A percentile compares a stretch with the other conserved stretches of the same genome.
Conservation (phyloP, 2,888 invertebrate species). For the Ptilodon capucinus region DNA sequence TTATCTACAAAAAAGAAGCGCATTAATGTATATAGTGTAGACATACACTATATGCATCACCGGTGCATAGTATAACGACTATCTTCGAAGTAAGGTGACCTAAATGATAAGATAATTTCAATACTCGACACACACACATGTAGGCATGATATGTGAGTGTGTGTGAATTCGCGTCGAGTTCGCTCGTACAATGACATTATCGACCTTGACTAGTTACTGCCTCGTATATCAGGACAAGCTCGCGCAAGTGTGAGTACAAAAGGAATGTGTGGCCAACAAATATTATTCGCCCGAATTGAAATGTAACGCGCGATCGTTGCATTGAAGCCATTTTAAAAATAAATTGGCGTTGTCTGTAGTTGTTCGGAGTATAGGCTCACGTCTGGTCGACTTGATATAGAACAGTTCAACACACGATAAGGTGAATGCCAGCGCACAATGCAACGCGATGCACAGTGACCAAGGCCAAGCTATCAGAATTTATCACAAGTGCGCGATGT, state of each 20-base stretch:
- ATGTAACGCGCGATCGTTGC: slow-evolving; percentile 4
- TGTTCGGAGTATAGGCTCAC: slow-evolving; percentile 10
- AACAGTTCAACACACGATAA: slow-evolving; percentile 81
- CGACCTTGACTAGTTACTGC: slow-evolving; percentile 77
- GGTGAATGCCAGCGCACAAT: slow-evolving; percentile 61
- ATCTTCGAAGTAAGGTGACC: slow-evolving; percentile 81
- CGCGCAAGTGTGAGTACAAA: slow-evolving; percentile 19
- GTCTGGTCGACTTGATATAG: slow-evolving; percentile 29
- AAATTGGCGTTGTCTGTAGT: slow-evolving; percentile 11
- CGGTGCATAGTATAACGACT: slow-evolving; percentile 47
- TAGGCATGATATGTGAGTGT: slow-evolving; percentile 33
- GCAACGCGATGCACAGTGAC: slow-evolving; percentile 51
- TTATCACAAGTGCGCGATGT: slow-evolving; percentile 46
- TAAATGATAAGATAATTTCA: slow-evolving; percentile 81
- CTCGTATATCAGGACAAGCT: slow-evolving; percentile 64
- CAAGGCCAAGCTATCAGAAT: slow-evolving; percentile 64
- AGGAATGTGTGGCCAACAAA: slow-evolving; percentile 63
- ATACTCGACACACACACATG: slow-evolving; percentile 53
- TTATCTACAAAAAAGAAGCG: background rate
- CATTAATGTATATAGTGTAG: too few species aligned
- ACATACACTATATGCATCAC: slow-evolving; percentile 1
- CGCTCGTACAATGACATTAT: slow-evolving; percentile 79
- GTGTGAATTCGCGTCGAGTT: slow-evolving; percentile 65
- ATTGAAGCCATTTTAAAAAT: slow-evolving; percentile 10
- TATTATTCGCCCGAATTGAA: slow-evolving; percentile 49